Evolutionary conservation across 2,113 vertebrate genomes (phyloP).

Genomic region (Hystrix brachyura): DNA sequence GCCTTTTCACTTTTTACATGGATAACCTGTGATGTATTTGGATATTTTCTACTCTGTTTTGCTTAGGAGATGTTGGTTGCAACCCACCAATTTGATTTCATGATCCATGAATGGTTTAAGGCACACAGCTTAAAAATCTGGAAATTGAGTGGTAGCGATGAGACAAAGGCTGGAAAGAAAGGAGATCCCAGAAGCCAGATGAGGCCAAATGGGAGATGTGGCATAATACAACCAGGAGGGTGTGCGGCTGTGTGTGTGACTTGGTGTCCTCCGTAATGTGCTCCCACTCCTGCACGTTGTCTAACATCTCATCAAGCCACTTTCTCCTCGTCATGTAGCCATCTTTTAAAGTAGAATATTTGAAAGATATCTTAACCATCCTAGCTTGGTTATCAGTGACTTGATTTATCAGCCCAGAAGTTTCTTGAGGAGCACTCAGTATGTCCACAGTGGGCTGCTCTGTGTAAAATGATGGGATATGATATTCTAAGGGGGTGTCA

Average conservation of each 20-base stretch:
- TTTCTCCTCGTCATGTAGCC: neutral
- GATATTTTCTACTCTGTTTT: neutral
- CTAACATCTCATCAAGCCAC: neutral
- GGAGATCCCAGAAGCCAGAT: neutral
- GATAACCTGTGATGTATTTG: neutral
- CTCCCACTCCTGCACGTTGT: neutral
- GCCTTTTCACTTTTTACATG: neutral
- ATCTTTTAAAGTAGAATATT: conserved; percentile 6
- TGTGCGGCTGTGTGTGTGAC: neutral
- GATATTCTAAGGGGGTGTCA: neutral
- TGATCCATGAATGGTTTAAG: neutral
- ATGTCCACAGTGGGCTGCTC: neutral
- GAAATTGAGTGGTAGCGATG: neutral
- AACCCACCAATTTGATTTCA: neutral
- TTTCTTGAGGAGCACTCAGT: neutral
- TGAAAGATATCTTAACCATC: neutral
- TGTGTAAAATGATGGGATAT: neutral
- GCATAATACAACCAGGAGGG: neutral
- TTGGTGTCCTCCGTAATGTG: neutral
- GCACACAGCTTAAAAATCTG: neutral
- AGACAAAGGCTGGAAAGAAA: neutral
- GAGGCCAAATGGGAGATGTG: neutral
- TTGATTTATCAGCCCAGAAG: neutral
- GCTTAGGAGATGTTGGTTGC: neutral
- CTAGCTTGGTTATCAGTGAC: neutral